phyloP scores from a whole-genome alignment of 2,797 vertebrate species.

The Ctenochaetus hawaiiensis region DNA sequence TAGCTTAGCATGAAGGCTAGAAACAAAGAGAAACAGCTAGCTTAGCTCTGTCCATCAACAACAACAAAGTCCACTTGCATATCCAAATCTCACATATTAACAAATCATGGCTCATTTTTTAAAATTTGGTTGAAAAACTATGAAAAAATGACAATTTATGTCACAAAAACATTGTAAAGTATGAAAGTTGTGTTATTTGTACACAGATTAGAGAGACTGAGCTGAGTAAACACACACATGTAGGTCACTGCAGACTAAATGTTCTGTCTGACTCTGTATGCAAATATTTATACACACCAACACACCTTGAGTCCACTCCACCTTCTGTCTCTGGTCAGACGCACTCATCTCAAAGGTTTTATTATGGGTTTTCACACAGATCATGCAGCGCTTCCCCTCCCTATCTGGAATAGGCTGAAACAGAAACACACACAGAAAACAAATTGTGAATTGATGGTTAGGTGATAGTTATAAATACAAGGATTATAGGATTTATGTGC shows the following conservation, averaged over 20 bases:
- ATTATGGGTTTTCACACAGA: constrained; percentile 85
- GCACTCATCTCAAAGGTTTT: constrained; percentile 89
- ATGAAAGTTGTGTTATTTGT: too few species aligned
- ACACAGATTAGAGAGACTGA: too few species aligned
- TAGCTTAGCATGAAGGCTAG: too few species aligned
- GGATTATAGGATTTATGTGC: not conserved
- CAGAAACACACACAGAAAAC: not conserved
- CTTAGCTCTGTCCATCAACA: too few species aligned
- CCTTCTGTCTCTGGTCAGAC: constrained; percentile 84
- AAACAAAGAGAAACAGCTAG: too few species aligned
- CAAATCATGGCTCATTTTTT: too few species aligned
- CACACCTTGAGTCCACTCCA: constrained; percentile 87
- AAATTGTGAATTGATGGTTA: not conserved
- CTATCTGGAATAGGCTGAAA: constrained; percentile 80
- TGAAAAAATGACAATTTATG: too few species aligned
- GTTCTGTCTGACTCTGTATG: constrained; percentile 10
- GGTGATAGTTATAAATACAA: not conserved
- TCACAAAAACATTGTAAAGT: too few species aligned
- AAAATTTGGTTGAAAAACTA: too few species aligned
- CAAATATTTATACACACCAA: constrained; percentile 36
- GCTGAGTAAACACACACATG: too few species aligned
- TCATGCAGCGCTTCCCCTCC: constrained; percentile 87
- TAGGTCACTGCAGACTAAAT: not conserved
- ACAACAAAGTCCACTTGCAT: too few species aligned
- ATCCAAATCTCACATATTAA: too few species aligned